A percentile compares a stretch with the other conserved stretches of the same genome.
These are phyloP conservation scores for Corythoichthys haematopterus DNA, from an alignment of 2,113 vertebrate species.

Conservation along the genomic window DNA sequence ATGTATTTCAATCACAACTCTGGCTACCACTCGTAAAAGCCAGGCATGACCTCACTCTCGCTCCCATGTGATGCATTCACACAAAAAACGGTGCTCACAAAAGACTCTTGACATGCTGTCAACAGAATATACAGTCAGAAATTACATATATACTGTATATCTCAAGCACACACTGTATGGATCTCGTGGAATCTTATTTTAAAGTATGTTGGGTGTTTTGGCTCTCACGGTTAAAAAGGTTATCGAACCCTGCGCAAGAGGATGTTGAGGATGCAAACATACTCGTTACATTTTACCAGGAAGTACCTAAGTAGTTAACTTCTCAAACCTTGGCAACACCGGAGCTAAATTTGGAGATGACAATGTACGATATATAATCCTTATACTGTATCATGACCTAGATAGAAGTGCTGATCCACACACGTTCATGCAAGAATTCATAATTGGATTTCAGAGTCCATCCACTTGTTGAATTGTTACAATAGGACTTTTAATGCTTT, in stretches of 20 bases:
- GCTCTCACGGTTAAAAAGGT: no score
- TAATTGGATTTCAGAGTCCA: conserved; percentile 5
- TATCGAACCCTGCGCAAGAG: background rate
- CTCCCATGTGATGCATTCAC: no score
- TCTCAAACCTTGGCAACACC: background rate
- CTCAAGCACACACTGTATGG: no score
- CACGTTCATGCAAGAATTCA: conserved; percentile 11
- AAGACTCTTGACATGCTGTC: no score
- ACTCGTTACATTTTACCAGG: background rate
- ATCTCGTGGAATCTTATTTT: no score
- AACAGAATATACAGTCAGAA: no score
- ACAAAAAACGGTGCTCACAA: no score
- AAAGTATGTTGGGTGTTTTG: no score
- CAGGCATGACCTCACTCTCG: no score
- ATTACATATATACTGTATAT: no score
- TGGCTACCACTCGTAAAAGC: no score
- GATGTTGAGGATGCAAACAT: background rate
- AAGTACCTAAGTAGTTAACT: background rate
- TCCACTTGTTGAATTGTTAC: background rate
- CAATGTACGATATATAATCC: background rate
- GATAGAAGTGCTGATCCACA: conserved; percentile 14
- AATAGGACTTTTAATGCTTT: background rate
- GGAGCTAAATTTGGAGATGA: background rate
- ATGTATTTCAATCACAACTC: no score
- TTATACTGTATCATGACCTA: conserved; percentile 21